Percentiles rank a stretch among this genome's conserved stretches.
Evolutionary conservation across 2,113 vertebrate genomes (phyloP).

Genomic region (Pipra filicauda): DNA sequence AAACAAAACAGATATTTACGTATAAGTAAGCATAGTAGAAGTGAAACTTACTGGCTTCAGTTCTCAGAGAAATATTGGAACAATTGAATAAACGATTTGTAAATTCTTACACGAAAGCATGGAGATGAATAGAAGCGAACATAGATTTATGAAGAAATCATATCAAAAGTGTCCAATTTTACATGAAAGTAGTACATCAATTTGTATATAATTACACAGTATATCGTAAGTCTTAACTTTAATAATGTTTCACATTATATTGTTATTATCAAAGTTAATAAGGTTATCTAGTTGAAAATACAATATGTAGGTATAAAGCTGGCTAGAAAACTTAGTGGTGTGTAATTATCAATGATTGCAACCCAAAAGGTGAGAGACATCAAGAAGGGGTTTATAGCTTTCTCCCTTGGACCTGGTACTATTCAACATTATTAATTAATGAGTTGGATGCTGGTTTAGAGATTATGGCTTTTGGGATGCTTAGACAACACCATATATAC

Average conservation of each 20-base stretch:
- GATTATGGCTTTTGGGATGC: background rate
- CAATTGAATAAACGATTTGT: background rate
- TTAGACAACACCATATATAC: background rate
- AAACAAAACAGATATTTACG: background rate
- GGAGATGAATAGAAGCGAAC: background rate
- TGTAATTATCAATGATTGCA: background rate
- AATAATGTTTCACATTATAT: background rate
- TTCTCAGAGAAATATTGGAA: background rate
- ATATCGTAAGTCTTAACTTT: background rate
- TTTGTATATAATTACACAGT: background rate
- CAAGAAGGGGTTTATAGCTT: background rate
- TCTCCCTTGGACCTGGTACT: background rate
- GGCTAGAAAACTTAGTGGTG: background rate
- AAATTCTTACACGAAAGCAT: background rate
- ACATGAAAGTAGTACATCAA: background rate
- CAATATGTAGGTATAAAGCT: background rate
- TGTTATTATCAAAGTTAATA: background rate
- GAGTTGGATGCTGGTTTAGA: background rate
- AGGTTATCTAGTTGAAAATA: background rate
- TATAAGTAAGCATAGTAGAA: background rate
- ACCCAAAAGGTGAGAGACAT: background rate
- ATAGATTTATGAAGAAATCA: background rate
- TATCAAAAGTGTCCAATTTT: background rate
- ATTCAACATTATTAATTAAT: background rate
- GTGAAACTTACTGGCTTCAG: background rate